Conservation (phyloP, 2,113 vertebrate species). For the Oreotrochilus melanogaster region DNA sequence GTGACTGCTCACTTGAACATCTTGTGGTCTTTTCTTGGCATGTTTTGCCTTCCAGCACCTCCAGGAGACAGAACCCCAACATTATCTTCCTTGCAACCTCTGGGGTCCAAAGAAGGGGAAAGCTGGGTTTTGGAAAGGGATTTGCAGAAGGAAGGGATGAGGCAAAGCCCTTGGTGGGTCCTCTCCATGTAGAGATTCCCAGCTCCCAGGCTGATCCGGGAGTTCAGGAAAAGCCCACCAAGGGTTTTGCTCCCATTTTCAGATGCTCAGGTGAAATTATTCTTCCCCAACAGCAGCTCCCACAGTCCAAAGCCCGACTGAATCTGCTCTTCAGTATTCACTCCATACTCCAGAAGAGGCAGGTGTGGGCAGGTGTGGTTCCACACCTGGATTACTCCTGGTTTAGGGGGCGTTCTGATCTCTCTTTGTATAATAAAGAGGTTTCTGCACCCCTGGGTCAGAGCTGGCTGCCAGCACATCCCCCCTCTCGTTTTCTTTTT, state of each 20-base stretch:
- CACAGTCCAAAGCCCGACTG: not conserved
- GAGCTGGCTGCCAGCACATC: not conserved
- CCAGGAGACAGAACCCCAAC: not conserved
- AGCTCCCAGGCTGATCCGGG: too few relatives aligned
- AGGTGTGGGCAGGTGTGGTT: not conserved
- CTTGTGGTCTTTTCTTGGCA: not conserved
- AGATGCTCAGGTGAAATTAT: not conserved
- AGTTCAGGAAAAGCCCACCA: not conserved
- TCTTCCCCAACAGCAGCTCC: not conserved
- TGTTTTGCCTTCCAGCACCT: not conserved
- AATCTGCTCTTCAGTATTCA: not conserved
- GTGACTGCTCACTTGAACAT: not conserved
- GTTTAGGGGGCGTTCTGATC: too few relatives aligned
- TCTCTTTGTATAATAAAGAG: not conserved
- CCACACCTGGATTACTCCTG: not conserved
- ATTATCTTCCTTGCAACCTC: not conserved
- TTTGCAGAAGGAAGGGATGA: not conserved
- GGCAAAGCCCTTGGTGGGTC: not conserved
- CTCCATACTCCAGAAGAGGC: not conserved
- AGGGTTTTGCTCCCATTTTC: not conserved
- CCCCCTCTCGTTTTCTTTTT: not conserved
- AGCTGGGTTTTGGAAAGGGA: not conserved
- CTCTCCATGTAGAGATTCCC: accelerated
- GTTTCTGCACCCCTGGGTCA: not conserved
- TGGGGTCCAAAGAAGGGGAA: not conserved